phyloP scores from a whole-genome alignment of 2,888 invertebrate genomes.

The Diaphora mendica region DNA sequence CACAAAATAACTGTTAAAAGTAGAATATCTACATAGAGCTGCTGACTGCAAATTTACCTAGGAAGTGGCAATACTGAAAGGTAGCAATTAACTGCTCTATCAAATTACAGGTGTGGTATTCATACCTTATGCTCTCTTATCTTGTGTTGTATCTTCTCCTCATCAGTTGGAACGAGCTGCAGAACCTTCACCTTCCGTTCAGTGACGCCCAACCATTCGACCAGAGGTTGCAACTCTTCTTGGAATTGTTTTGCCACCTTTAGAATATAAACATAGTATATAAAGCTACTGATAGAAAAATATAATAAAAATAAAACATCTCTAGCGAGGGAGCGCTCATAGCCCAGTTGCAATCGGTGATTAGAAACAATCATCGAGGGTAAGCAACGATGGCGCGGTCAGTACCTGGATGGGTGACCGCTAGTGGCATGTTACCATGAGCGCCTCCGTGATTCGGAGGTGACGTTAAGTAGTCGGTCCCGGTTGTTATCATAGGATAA shows the following conservation, averaged over 20 bases:
- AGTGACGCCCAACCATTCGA: constrained; percentile 95
- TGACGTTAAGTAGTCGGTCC: too few species aligned
- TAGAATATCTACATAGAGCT: not conserved
- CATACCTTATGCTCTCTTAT: constrained; percentile 94
- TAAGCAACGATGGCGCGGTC: too few species aligned
- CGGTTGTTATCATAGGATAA: too few species aligned
- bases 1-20: too few species aligned
- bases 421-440: too few species aligned
- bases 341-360: too few species aligned
- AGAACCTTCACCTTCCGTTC: constrained; percentile 95
- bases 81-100: not conserved
- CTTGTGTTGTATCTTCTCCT: constrained; percentile 96
- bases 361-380: too few species aligned
- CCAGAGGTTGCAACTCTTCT: constrained; percentile 94
- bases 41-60: not conserved
- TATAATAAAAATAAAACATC: not conserved
- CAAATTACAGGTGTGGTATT: not conserved
- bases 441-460: too few species aligned
- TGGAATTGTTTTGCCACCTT: constrained; percentile 96
- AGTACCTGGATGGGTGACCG: too few species aligned
- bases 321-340: too few species aligned
- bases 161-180: constrained; percentile 97
- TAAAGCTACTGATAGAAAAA: not conserved
- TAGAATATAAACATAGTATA: not conserved
- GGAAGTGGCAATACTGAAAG: not conserved